Evolutionary conservation across 23 tunicate genomes (phyloP).

Genomic region (Trididemnum clinides): DNA sequence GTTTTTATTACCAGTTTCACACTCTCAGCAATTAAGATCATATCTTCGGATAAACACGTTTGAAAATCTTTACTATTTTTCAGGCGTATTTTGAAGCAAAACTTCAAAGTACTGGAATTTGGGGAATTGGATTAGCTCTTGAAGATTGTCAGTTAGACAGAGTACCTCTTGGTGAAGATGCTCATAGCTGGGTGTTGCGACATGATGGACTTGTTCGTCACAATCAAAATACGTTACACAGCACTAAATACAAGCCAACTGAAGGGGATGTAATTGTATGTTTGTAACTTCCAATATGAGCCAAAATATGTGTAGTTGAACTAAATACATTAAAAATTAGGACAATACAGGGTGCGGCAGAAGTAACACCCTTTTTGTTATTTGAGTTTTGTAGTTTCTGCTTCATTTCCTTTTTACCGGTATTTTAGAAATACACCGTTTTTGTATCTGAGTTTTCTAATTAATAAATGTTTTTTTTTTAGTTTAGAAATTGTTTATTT

Average conservation of each 20-base stretch:
- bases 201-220: slow-evolving; percentile 80
- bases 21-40: background rate
- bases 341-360: too few relatives aligned
- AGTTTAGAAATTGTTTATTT: too few relatives aligned
- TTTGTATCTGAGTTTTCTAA: too few relatives aligned
- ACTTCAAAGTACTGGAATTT: slow-evolving; percentile 91
- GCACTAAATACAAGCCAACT: slow-evolving; percentile 40
- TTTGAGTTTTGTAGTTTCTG: too few relatives aligned
- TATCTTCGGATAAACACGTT: too few relatives aligned
- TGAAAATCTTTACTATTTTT: background rate
- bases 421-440: too few relatives aligned
- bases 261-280: slow-evolving; percentile 92
- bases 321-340: too few relatives aligned
- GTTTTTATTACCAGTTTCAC: background rate
- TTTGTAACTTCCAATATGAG: too few relatives aligned
- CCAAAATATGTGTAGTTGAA: too few relatives aligned
- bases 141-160: slow-evolving; percentile 52
- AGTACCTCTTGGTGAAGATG: slow-evolving; percentile 80
- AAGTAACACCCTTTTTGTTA: too few relatives aligned
- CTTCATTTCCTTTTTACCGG: too few relatives aligned
- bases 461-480: too few relatives aligned
- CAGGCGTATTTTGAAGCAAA: slow-evolving; percentile 98
- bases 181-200: slow-evolving; percentile 82
- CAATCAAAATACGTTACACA: slow-evolving; percentile 60
- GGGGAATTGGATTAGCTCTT: slow-evolving; percentile 92